Conservation (phyloP, 2,797 vertebrate genomes). For the Esox masquinongy region DNA sequence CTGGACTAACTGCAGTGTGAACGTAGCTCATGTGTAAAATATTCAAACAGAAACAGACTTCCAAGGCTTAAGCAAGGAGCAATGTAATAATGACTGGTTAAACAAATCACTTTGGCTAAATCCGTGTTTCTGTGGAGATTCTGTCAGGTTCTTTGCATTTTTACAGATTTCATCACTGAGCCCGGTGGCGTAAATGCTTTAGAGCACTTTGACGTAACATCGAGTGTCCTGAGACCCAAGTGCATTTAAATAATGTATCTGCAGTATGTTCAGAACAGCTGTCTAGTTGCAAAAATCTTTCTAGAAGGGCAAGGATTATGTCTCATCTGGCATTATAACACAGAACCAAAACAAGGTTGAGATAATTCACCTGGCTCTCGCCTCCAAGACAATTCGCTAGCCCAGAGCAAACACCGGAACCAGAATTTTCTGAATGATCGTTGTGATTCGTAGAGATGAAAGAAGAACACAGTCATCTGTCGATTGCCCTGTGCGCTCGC, state of each 20-base stretch:
- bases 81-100: constrained; percentile 63
- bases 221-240: constrained; percentile 65
- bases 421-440: background rate
- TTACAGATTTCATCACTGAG: constrained; percentile 74
- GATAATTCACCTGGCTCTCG: constrained; percentile 36
- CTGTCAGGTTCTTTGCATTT: constrained; percentile 77
- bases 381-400: constrained; percentile 28
- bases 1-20: too few relatives aligned
- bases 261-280: constrained; percentile 81
- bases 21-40: constrained; percentile 57
- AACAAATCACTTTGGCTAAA: constrained; percentile 77
- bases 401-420: constrained; percentile 28
- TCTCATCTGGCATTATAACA: constrained; percentile 31
- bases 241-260: constrained; percentile 78
- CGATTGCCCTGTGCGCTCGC: constrained; percentile 37
- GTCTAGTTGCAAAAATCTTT: constrained; percentile 61
- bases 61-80: constrained; percentile 47
- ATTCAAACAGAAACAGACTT: constrained; percentile 66
- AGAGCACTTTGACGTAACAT: constrained; percentile 80
- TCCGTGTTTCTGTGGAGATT: constrained; percentile 73
- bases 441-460: constrained; percentile 31
- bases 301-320: constrained; percentile 38
- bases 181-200: constrained; percentile 75
- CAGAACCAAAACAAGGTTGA: constrained; percentile 42
- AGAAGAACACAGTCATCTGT: constrained; percentile 29